These are phyloP conservation scores for Ischnura elegans DNA, from an alignment of 2,888 invertebrate genomes.

Conservation along the genomic window DNA sequence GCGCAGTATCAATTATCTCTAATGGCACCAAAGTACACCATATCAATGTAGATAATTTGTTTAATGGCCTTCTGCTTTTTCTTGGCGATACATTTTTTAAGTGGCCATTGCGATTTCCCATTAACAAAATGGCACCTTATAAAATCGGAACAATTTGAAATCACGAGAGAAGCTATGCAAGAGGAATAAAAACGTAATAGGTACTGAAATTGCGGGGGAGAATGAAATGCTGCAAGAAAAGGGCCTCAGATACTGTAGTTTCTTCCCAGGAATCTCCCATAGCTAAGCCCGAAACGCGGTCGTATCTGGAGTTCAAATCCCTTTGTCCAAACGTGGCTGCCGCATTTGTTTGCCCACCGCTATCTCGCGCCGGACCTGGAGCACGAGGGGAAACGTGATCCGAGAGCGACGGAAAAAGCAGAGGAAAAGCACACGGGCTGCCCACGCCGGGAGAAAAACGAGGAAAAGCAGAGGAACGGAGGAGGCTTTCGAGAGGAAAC, in stretches of 20 bases:
- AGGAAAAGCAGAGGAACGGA: not conserved
- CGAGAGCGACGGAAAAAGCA: constrained; percentile 14
- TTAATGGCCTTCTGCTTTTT: no score
- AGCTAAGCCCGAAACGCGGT: not conserved
- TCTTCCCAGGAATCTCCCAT: not conserved
- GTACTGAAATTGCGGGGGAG: no score
- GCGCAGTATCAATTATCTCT: no score
- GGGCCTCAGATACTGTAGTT: not conserved
- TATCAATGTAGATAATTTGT: no score
- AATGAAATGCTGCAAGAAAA: not conserved
- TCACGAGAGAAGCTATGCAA: no score
- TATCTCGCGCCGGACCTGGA: constrained; percentile 35
- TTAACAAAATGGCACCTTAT: no score
- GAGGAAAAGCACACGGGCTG: not conserved
- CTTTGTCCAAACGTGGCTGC: not conserved
- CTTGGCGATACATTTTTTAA: no score
- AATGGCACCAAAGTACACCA: no score
- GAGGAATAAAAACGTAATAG: no score
- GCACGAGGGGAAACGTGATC: constrained; percentile 42
- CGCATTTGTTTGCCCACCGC: constrained; percentile 43
- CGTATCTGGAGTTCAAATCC: constrained; percentile 24
- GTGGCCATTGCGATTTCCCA: no score
- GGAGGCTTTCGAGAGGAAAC: not conserved
- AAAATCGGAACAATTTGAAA: no score
- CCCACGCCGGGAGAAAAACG: constrained; percentile 47